These are phyloP conservation scores for Melanogrammus aeglefinus DNA, from an alignment of 2,797 vertebrate genomes.

Conservation along the genomic window DNA sequence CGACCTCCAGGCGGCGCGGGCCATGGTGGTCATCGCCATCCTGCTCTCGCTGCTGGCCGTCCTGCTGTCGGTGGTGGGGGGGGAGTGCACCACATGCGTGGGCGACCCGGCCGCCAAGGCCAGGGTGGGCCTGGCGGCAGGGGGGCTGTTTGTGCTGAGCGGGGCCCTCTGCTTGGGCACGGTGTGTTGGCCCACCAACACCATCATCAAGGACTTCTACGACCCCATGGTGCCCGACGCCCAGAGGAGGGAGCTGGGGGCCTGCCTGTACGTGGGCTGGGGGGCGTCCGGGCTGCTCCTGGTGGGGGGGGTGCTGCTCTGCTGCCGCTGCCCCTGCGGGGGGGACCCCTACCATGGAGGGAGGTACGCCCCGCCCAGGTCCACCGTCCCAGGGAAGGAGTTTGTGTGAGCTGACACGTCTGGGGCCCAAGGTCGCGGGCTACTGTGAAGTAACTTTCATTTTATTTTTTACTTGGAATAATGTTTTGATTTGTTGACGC, in stretches of 20 bases:
- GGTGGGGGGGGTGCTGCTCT: constrained; percentile 81
- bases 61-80: constrained; percentile 75
- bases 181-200: constrained; percentile 71
- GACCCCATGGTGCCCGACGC: constrained; percentile 69
- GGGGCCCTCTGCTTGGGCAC: constrained; percentile 73
- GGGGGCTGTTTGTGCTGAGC: constrained; percentile 71
- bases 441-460: neutral
- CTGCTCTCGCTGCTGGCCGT: constrained; percentile 71
- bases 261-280: constrained; percentile 88
- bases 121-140: constrained; percentile 68
- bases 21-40: constrained; percentile 71
- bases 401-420: constrained; percentile 58
- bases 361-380: constrained; percentile 63
- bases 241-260: constrained; percentile 83
- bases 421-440: neutral
- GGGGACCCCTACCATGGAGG: constrained; percentile 53
- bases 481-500: neutral
- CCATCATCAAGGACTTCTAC: constrained; percentile 76
- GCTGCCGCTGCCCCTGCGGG: constrained; percentile 65
- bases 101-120: constrained; percentile 69
- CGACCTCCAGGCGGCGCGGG: constrained; percentile 71
- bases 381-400: constrained; percentile 63
- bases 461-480: neutral
- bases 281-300: constrained; percentile 79
- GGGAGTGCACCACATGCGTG: constrained; percentile 78